Evolutionary conservation across 2,797 vertebrate genomes (phyloP).

Genomic region (Cyclura pinguis): DNA sequence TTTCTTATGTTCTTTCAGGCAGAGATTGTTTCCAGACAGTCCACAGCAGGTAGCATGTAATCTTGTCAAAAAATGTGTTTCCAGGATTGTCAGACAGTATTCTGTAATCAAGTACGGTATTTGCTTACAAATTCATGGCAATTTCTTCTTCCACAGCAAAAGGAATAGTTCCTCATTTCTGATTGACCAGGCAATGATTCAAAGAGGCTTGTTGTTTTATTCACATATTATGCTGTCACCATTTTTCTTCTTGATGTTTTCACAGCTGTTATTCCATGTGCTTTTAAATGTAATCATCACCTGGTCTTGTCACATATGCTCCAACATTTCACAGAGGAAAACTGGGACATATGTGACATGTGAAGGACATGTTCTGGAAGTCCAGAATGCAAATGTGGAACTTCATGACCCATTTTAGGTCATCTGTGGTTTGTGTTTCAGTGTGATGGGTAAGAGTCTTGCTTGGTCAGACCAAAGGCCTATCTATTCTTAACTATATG

Average conservation of each 20-base stretch:
- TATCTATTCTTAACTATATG: background rate
- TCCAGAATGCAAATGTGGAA: background rate
- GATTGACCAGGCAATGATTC: background rate
- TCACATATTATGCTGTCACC: background rate
- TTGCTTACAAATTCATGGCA: conserved; percentile 18
- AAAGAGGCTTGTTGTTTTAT: background rate
- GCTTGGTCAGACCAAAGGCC: background rate
- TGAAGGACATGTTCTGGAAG: background rate
- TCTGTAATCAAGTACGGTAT: background rate
- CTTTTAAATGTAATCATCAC: background rate
- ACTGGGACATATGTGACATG: too few relatives aligned
- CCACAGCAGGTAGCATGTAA: background rate
- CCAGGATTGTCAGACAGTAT: conserved; percentile 1
- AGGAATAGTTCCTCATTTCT: background rate
- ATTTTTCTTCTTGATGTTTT: background rate
- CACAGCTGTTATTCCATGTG: background rate
- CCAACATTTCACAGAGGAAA: too few relatives aligned
- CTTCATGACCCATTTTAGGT: background rate
- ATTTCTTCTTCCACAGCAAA: background rate
- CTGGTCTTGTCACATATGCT: too few relatives aligned
- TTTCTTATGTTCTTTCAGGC: background rate
- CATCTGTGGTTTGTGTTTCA: background rate
- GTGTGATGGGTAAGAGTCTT: background rate
- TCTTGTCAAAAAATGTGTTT: conserved; percentile 25
- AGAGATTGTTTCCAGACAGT: conserved; percentile 20